These are phyloP conservation scores for Lepilemur septentrionalis DNA, from an alignment of 2,797 vertebrate species.

Conservation along the genomic window DNA sequence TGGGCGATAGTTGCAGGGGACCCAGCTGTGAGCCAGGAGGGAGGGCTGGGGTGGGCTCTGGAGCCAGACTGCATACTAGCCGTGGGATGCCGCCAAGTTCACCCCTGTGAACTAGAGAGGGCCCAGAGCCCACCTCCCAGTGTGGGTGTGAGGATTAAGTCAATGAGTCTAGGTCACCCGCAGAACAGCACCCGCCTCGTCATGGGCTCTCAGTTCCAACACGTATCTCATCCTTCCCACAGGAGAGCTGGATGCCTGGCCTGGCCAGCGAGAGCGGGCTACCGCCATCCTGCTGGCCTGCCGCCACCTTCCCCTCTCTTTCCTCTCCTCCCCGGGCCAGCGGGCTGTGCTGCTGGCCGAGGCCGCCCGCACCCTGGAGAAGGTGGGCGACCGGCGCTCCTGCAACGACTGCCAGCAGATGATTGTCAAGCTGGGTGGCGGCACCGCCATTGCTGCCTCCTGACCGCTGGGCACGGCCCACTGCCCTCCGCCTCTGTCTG, in stretches of 20 bases:
- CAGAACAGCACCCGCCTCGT: fast-evolving
- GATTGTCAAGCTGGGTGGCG: slow-evolving; percentile 94
- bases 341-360: slow-evolving; percentile 94
- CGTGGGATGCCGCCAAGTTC: fast-evolving
- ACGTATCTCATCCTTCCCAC: background rate
- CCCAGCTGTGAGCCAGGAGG: background rate
- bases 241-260: slow-evolving; percentile 86
- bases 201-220: background rate
- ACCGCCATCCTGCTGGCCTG: slow-evolving; percentile 96
- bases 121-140: background rate
- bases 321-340: slow-evolving; percentile 95
- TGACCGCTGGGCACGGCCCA: slow-evolving; percentile 76
- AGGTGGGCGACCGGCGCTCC: slow-evolving; percentile 95
- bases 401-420: slow-evolving; percentile 97
- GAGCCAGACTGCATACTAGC: background rate
- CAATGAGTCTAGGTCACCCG: fast-evolving
- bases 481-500: background rate
- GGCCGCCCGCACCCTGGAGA: slow-evolving; percentile 96
- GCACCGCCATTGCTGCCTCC: slow-evolving; percentile 95
- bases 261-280: slow-evolving; percentile 94
- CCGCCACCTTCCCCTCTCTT: slow-evolving; percentile 95
- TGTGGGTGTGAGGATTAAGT: background rate
- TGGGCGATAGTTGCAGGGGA: fast-evolving
- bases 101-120: background rate
- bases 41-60: fast-evolving